Evolutionary conservation across 2,888 invertebrate genomes (phyloP), one percentile per base, ranked within the genome.

Genomic region (Zaprionus bogoriensis): DNA sequence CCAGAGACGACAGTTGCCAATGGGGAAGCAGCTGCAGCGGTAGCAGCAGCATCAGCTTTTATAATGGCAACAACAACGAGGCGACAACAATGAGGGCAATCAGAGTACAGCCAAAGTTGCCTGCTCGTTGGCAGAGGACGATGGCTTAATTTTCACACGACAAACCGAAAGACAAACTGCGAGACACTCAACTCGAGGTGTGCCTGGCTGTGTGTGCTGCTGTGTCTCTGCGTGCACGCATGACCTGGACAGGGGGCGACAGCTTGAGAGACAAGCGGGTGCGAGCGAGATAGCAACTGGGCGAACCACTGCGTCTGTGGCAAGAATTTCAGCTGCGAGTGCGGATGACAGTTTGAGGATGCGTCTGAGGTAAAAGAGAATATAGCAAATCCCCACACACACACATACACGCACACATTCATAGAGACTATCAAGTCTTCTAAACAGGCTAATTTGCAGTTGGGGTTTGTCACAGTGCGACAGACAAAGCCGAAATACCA

Each of bases 121-220:
- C 63, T 54, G 10, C 19, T 9, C 10, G 62, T 53, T 39, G 44
- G 22, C 68, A 63, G 23, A 55, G 50, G 32, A 59, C 60, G 59
- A 77, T 44, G 81, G 78, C 82, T 87, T 81, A 74, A 84, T 87
- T 84, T 87, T 69, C 75, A 77, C 76, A 84, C 77, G 74, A 77
- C 81, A 86, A 83, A 74, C 77, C 64, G 61, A 66, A 68, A 77
- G 61, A 80, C 81, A 83, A 77, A 52, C 57, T 62, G 61, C 55
- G 41, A 69, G 84, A 67, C 74, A 77, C 73, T 74, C 14, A 7
- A 32, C 32, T 32, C 7, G 14, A 32, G 14, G 32, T 32, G 1
- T 32, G 2, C 14, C 0, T 32, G 10, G 12, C 30, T 14, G 14
- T 14, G 1, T 28, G 10, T 28, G n/a, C n/a, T n/a, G n/a, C n/a